Evolutionary conservation across 2,888 invertebrate genomes (phyloP), one percentile per base, ranked within the genome.

Genomic region (Leptinotarsa rubiginosa): DNA sequence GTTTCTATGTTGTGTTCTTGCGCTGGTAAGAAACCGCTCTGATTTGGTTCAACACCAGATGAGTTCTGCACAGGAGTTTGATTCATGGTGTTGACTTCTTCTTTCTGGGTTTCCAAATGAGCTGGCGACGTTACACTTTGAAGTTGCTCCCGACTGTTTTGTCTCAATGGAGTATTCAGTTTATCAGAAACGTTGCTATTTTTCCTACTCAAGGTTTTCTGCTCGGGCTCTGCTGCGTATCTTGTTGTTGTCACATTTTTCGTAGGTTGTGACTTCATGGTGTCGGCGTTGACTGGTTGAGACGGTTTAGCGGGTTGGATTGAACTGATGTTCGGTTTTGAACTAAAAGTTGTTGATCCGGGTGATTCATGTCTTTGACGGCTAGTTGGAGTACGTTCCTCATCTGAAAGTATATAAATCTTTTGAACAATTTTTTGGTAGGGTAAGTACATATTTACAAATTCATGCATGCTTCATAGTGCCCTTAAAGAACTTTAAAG

Each of bases 281-380:
- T 20, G 52, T 49, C 56, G 41, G 68, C 50, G 59, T 22, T 47
- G 65, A 49, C 25, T 20, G 68, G 64, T 73, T 59, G 67, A 64
- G 64, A 25, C 41, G 65, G 65, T 65, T 69, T 69, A 59, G 77
- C 25, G 65, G 69, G 41, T 74, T 20, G 56, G 67, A 79, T 70
- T 52, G 77, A 70, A 31, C 75, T 72, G 69, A 76, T 75, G 76
- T 75, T 78, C 70, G 79, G 79, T 79, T 79, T 75, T 69, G 62
- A 16, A 5, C n/a, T 25, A 12, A n/a, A 31, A 56, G 18, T 25
- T 52, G 41, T 66, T 70, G 62, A 62, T 71, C 77, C 73, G 78
- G 80, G 56, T 76, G 81, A 82, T 83, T 83, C 76, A 80, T 80
- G 71, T 84, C 81, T 81, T 83, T 83, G 81, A 84, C 78, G 81